Evolutionary conservation across 2,113 vertebrate species (phyloP), one percentile per base, ranked within the genome.

Genomic region (Plotosus lineatus): DNA sequence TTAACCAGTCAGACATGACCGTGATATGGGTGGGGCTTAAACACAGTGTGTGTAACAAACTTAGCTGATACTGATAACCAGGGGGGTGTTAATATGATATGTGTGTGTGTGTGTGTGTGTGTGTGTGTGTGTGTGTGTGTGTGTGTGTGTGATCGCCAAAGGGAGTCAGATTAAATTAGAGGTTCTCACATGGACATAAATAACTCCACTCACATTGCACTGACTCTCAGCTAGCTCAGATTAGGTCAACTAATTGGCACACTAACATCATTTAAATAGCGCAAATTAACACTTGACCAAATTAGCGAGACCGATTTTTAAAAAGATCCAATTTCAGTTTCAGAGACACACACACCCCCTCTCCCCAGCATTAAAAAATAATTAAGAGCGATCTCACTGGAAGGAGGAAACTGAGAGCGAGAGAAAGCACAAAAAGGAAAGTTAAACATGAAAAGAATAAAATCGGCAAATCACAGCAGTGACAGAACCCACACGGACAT

Each of bases 181-280:
- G 72, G 79, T 66, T 82, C 79, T 78, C 80, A 85, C 75, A 66
- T 56, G 83, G 75, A 84, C 84, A 84, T 79, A 85, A 85, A 87
- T 87, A 87, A 87, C 86, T 83, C 73, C 17, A 61, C 48, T 84
- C 68, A 79, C 75, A 78, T 78, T 74, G 58, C 61, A 17, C 72
- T 80, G 65, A 42, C 63, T n/a, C 68, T 61, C 74, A 85, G 69
- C 75, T 60, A 68, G 46, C 82, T 42, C 63, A 85, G 79, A 85
- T 85, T 77, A 85, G 79, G 82, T 87, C 84, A 82, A 40, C 80
- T 87, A 82, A 87, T 82, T 87, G 75, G 83, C 77, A 77, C 81
- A 87, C 42, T 76, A 79, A 83, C 78, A 77, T 50, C 81, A 83
- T 85, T 83, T 81, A 82, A 87, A 87, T 82, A 85, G 84, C 82